Base-by-base conservation (phyloP, 2,113 vertebrate genomes). In the Barnardius zonarius region DNA sequence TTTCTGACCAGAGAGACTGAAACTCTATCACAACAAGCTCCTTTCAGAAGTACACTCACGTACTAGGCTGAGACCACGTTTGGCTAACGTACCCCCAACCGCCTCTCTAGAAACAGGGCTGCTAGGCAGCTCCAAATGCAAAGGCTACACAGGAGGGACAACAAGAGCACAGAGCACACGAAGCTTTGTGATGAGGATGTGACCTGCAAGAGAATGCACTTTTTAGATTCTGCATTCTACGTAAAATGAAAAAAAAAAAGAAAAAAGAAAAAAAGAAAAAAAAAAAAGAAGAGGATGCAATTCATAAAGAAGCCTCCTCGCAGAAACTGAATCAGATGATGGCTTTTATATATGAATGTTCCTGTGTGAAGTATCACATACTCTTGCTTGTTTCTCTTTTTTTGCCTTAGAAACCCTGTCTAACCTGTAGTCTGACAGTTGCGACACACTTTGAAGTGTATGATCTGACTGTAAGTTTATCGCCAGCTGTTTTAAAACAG, bases 81-180 rank as follows among this genome's bases (percentile, higher is more conserved):
- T 78, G 73, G 12, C 13, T 37, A 31, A 9, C 1, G 0, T 49
- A 39, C 9, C 9, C 3, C 17, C 25, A 51, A 5, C 5, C 27
- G 12, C 11, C 30, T 74, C 17, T 49, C 52, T n/a, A 37, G 24
- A 69, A 70, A 31, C 3, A 22, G 15, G 62, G 10, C 43, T 68
- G 14, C 15, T 31, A 22, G 48, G 54, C 35, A 93, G 17, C 30
- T 69, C 30, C 19, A 24, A 39, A 27, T 7, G 5, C 14, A 57
- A 35, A 37, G 13, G 25, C 30, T 62, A 30, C 24, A 13, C 8
- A 27, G 16, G 12, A 61, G 18, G 13, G 22, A 15, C 31, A 33
- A 77, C 10, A 7, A 37, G 19, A 86, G 3, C 11, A 39, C 14
- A 7, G 25, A 86, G 3, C 10, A 39, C 16, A 7, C 0, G 12